Base-by-base conservation (phyloP, 1,140 invertebrate species). In the Musca domestica region DNA sequence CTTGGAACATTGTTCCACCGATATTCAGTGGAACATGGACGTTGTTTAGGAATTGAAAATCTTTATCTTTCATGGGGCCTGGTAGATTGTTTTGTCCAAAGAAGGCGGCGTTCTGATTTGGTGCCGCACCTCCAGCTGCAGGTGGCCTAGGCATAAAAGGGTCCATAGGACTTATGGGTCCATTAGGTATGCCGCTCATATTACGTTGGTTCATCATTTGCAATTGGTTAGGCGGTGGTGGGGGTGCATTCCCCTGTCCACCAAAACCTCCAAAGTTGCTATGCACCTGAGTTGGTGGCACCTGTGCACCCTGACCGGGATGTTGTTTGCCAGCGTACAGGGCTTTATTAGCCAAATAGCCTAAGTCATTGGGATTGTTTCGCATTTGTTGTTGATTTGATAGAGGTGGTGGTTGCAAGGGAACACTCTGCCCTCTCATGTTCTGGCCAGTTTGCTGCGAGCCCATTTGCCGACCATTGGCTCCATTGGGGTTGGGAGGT, bases 41-140 rank as follows among this genome's bases (percentile, higher is more conserved):
- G 73, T 86, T 86, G 49, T 84, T 83, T 49, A 85, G 74, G 74
- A 86, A 86, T 70, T 86, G 84, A 67, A 85, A 84, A 56, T 84
- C 80, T 19, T 83, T 80, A 71, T 69, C 81, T 73, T 72, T 81
- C 27, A 69, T 66, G 25, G 54, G 22, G 10, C 67, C 68, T 5
- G 64, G 19, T 19, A 63, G 17, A 25, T 68, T 68, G 48, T 70
- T 71, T 17, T 66, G 68, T 10, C 68, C 71, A 54, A 73, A 75
- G 14, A 77, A 76, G 67, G 81, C 80, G 25, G 76, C 74, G 10
- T 66, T 65, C 30, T 70, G 72, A 22, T 70, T 73, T 7, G 54
- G 52, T 67, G 70, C 22, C 66, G 70, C 22, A 20, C 47, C 17
- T 0, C 25, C 48, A 19, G 54, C 48, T 20, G 64, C 34, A 23